phyloP scores from a whole-genome alignment of 2,888 invertebrate species.

The Fissipunctia ypsillon region DNA sequence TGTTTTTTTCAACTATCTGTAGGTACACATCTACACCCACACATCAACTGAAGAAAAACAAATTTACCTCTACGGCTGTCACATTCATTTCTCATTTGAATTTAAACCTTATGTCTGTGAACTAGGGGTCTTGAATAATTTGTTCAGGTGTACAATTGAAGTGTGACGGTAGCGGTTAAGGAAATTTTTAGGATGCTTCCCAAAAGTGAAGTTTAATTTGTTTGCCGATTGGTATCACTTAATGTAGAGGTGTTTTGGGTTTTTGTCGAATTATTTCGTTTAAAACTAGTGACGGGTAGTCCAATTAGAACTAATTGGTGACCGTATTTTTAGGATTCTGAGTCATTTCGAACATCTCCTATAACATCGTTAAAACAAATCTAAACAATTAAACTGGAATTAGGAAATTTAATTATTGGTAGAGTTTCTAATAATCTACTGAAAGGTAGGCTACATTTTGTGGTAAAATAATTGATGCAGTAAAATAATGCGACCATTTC shows the following conservation, averaged over 20 bases:
- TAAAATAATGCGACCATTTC: constrained; percentile 3
- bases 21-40: constrained; percentile 63
- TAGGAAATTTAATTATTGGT: background rate
- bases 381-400: background rate
- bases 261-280: constrained; percentile 55
- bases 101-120: constrained; percentile 22
- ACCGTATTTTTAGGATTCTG: constrained; percentile 9
- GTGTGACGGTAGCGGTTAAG: constrained; percentile 54
- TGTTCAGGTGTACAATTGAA: constrained; percentile 16
- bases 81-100: constrained; percentile 25
- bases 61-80: constrained; percentile 29
- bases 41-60: constrained; percentile 54
- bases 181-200: constrained; percentile 72
- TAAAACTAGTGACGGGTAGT: constrained; percentile 46
- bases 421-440: background rate
- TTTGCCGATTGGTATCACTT: constrained; percentile 72
- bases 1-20: constrained; percentile 66
- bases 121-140: constrained; percentile 26
- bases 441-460: background rate
- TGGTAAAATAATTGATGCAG: background rate
- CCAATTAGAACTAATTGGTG: constrained; percentile 57
- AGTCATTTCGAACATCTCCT: constrained; percentile 6
- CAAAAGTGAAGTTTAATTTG: constrained; percentile 70
- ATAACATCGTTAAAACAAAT: too few species aligned
- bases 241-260: constrained; percentile 67